Conservation (phyloP, 2,888 invertebrate species). For the Kuschelorhynchus macadamiae region DNA sequence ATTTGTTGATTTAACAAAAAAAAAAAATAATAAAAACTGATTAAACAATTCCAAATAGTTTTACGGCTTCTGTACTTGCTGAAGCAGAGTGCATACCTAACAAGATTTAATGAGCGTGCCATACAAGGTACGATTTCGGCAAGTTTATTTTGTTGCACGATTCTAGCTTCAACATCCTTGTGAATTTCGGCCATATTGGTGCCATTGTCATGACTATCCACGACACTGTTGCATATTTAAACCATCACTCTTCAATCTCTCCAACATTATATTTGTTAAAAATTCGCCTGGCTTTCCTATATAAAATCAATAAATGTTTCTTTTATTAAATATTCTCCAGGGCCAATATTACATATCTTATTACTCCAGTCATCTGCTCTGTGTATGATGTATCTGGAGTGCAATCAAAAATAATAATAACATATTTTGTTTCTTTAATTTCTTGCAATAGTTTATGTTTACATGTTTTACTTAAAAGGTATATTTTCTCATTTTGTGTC, state of each 20-base stretch:
- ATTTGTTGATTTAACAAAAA: neutral
- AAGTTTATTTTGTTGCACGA: constrained; percentile 2
- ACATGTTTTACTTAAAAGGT: too few relatives aligned
- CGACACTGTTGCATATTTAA: neutral
- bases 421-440: too few relatives aligned
- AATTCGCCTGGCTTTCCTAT: neutral
- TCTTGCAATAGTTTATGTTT: too few relatives aligned
- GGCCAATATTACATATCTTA: too few relatives aligned
- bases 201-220: neutral
- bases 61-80: neutral
- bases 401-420: too few relatives aligned
- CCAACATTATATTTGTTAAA: neutral
- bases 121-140: neutral
- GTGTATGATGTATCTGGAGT: too few relatives aligned
- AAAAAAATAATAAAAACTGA: neutral
- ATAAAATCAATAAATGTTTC: constrained; percentile 1
- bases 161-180: neutral
- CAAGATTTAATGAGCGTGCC: neutral
- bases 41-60: constrained; percentile 6
- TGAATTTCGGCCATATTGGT: neutral
- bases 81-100: neutral
- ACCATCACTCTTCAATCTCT: neutral
- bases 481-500: too few relatives aligned
- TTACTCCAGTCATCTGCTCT: too few relatives aligned
- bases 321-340: too few relatives aligned